Evolutionary conservation across 2,888 invertebrate genomes (phyloP), one percentile per base, ranked within the genome.

Genomic region (Meiosimyza decipiens): DNA sequence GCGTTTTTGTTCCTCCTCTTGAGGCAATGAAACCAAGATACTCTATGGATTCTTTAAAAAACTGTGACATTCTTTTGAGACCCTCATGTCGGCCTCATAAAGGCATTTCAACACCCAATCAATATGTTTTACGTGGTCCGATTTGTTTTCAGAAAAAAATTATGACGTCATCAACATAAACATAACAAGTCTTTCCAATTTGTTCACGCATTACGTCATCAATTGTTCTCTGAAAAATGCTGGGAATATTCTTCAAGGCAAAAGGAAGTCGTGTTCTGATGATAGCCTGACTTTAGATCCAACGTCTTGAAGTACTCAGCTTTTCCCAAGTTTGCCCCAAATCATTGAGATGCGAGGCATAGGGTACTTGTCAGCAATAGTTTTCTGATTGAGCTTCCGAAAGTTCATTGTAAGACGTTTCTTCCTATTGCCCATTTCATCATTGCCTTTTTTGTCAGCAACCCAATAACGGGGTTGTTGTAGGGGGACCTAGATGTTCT

Each of bases 161-260:
- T 73, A 73, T 73, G 1, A 72, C 67, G 33, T 73, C 72, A 59
- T 72, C 72, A 7, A 74, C 55, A 49, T 71, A 69, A 55, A 73
- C 68, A 22, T 73, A 63, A 55, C 60, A 75, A 28, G 5, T 68
- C 64, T 71, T 73, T 49, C 71, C 73, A 22, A 75, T 75, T 47
- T 69, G 50, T 12, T 73, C 62, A 18, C 75, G 65, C 4, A 75
- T 15, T 9, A 75, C 64, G 57, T 72, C 73, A 52, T 75, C 73
- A 16, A 72, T 70, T 16, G 73, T 62, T 13, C 75, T 60, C 49
- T 74, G 74, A 72, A 75, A 73, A 47, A 71, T 75, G 33, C 68
- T 65, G 15, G 72, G 69, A 40, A 71, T 51, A 59, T 73, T 70
- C 22, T 66, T 73, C 16, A 73, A 22, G 4, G 51, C 60, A 28